Evolutionary conservation across 2,888 invertebrate genomes (phyloP).

Genomic region (Drosophila pseudotakahashii): DNA sequence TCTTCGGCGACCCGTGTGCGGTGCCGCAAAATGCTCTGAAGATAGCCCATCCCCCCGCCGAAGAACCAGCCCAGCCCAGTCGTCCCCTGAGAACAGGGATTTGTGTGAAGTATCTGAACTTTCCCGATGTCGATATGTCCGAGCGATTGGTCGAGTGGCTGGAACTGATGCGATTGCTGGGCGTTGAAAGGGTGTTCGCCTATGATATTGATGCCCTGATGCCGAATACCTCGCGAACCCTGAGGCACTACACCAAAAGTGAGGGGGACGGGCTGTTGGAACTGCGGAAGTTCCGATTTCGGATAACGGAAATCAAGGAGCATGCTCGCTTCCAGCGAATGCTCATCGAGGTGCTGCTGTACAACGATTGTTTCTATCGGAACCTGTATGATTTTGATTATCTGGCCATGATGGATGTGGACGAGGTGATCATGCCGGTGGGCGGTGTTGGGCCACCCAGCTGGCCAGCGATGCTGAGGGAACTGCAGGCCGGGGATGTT

Average conservation of each 20-base stretch:
- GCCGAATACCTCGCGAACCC: constrained; percentile 91
- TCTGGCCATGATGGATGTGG: constrained; percentile 94
- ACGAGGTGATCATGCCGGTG: constrained; percentile 95
- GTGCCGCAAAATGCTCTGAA: constrained; percentile 75
- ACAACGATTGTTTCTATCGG: constrained; percentile 96
- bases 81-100: constrained; percentile 87
- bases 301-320: constrained; percentile 89
- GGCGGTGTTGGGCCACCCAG: constrained; percentile 39
- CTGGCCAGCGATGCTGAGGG: constrained; percentile 85
- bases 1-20: constrained; percentile 38
- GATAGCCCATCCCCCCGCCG: constrained; percentile 32
- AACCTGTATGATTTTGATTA: constrained; percentile 95
- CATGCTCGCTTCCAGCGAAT: constrained; percentile 94
- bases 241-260: constrained; percentile 85
- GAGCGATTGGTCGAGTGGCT: constrained; percentile 95
- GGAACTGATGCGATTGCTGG: constrained; percentile 91
- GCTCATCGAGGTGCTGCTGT: constrained; percentile 95
- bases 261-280: constrained; percentile 86
- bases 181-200: constrained; percentile 93
- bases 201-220: constrained; percentile 91
- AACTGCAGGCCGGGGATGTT: constrained; percentile 85
- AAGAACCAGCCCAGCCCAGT: not conserved
- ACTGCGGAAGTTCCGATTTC: constrained; percentile 90
- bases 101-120: constrained; percentile 95
- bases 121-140: constrained; percentile 93